Conservation (phyloP, 2,888 invertebrate species). For the Sesia bembeciformis region DNA sequence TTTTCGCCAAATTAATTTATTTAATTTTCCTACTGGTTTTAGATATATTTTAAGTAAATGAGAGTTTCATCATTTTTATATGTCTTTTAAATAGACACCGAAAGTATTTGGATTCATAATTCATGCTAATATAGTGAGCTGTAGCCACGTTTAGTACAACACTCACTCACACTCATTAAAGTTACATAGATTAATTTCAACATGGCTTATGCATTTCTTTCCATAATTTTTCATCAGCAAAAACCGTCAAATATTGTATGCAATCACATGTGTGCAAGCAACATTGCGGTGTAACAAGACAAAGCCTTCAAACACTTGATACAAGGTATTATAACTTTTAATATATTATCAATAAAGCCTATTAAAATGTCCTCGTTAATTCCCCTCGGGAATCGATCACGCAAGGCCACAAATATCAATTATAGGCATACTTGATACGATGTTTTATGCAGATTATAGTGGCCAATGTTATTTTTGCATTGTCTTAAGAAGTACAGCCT, state of each 20-base stretch:
- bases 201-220: constrained; percentile 13
- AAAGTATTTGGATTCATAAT: no score
- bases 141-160: neutral
- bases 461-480: neutral
- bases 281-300: constrained; percentile 21
- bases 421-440: constrained; percentile 26
- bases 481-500: neutral
- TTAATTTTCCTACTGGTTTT: no score
- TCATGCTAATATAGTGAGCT: neutral
- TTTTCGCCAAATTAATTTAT: no score
- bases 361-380: constrained; percentile 9
- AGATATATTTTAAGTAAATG: no score
- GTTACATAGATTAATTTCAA: constrained; percentile 8
- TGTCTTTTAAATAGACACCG: no score
- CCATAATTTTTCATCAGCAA: constrained; percentile 24
- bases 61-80: no score
- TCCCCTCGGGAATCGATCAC: constrained; percentile 49
- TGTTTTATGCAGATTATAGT: constrained; percentile 37
- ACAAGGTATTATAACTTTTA: no score
- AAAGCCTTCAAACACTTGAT: constrained; percentile 17
- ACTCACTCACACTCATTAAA: neutral
- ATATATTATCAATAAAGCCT: no score
- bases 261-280: constrained; percentile 27
- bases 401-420: constrained; percentile 46
- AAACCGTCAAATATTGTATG: constrained; percentile 23